A percentile compares a stretch with the other conserved stretches of the same genome.
Evolutionary conservation across 2,888 invertebrate genomes (phyloP).

Genomic region (Elegia similella): DNA sequence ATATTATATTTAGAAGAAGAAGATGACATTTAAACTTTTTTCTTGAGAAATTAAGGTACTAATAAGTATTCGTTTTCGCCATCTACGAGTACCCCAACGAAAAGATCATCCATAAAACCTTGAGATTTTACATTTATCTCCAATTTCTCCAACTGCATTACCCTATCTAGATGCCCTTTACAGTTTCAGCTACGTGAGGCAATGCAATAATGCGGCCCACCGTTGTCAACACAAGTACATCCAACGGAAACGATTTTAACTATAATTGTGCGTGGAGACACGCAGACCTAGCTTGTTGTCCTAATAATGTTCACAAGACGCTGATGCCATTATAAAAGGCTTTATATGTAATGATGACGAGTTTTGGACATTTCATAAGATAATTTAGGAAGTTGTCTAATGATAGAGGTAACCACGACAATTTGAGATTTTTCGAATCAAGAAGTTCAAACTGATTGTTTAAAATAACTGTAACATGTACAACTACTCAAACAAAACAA

Average conservation of each 20-base stretch:
- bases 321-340: constrained; percentile 1
- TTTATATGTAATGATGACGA: constrained; percentile 8
- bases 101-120: too few species aligned
- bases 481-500: neutral
- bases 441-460: too few species aligned
- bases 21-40: too few species aligned
- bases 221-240: constrained; percentile 1
- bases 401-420: too few species aligned
- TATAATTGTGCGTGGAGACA: constrained; percentile 2
- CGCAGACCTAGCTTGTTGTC: neutral
- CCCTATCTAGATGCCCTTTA: neutral
- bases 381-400: neutral
- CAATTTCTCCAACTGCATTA: neutral
- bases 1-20: too few species aligned
- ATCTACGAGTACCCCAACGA: too few species aligned
- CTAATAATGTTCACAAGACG: constrained; percentile 3
- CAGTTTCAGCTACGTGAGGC: constrained; percentile 3
- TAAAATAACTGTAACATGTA: too few species aligned
- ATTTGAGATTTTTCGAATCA: too few species aligned
- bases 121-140: neutral
- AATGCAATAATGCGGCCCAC: neutral
- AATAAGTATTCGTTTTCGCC: too few species aligned
- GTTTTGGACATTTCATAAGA: neutral
- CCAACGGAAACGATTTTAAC: neutral
- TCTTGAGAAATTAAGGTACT: too few species aligned